Percentiles rank a stretch among this genome's conserved stretches.
phyloP scores from a whole-genome alignment of 2,888 invertebrate genomes.

The Copidosoma aretas region DNA sequence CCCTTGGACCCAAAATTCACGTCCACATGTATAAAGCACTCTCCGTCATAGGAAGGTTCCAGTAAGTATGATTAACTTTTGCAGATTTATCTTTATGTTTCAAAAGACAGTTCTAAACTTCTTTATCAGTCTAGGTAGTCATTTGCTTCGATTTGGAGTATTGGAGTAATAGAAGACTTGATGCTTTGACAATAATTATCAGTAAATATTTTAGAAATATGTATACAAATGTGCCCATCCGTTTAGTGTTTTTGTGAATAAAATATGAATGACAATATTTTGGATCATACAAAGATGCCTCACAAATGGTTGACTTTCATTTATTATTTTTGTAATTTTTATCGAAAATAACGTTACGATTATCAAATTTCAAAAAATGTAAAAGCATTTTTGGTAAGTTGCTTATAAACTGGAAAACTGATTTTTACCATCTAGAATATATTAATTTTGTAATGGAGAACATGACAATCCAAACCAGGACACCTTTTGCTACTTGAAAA shows the following conservation, averaged over 20 bases:
- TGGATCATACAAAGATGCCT: constrained; percentile 17
- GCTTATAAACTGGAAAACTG: constrained; percentile 24
- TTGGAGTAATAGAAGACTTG: constrained; percentile 12
- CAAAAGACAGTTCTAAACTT: constrained; percentile 34
- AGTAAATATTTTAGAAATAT: constrained; percentile 18
- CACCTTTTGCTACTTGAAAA: constrained; percentile 29
- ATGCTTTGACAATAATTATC: constrained; percentile 3
- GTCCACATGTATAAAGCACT: constrained; percentile 17
- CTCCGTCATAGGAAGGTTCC: constrained; percentile 35
- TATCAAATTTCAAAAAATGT: constrained; percentile 13
- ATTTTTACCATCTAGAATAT: constrained; percentile 26
- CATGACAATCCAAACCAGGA: constrained; percentile 28
- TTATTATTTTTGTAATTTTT: constrained; percentile 14
- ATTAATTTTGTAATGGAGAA: constrained; percentile 17
- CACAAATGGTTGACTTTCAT: constrained; percentile 28
- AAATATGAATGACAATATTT: constrained; percentile 17
- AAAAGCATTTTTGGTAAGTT: constrained; percentile 40
- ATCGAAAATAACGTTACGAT: background rate
- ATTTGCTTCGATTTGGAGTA: constrained; percentile 13
- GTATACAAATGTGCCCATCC: constrained; percentile 23
- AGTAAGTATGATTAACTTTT: constrained; percentile 26
- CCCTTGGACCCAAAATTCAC: constrained; percentile 33
- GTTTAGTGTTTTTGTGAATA: constrained; percentile 28
- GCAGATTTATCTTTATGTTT: constrained; percentile 28
- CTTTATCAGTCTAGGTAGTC: constrained; percentile 28